These are phyloP conservation scores for Anoura caudifer DNA, from an alignment of 2,113 vertebrate species.

Conservation along the genomic window DNA sequence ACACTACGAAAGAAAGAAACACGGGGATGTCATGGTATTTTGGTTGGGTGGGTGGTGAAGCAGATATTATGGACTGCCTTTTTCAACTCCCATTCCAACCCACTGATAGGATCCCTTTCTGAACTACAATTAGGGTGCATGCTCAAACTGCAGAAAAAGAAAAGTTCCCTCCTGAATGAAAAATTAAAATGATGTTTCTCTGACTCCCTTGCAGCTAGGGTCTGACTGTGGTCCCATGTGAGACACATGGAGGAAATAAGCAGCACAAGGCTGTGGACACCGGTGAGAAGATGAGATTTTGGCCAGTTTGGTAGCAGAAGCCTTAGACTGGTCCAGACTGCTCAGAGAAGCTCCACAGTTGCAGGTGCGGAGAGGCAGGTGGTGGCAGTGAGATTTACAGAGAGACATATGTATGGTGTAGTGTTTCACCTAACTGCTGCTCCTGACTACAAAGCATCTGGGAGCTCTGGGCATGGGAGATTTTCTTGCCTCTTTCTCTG, in stretches of 20 bases:
- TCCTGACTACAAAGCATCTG: not conserved
- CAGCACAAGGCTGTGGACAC: not conserved
- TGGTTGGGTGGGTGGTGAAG: not conserved
- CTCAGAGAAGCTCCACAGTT: not conserved
- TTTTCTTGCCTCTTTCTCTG: not conserved
- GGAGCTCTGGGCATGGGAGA: not conserved
- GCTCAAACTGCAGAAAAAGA: not conserved
- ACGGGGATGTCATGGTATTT: not conserved
- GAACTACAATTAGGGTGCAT: not conserved
- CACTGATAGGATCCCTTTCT: not conserved
- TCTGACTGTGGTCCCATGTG: rapidly evolving
- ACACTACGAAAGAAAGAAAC: not conserved
- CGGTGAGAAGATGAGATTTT: not conserved
- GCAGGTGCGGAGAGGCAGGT: not conserved
- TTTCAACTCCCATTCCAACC: not conserved
- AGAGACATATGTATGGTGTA: rapidly evolving
- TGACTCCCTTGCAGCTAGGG: not conserved
- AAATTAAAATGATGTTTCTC: not conserved
- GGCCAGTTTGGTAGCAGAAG: not conserved
- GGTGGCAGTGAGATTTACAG: too few relatives aligned
- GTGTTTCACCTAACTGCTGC: not conserved
- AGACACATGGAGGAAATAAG: not conserved
- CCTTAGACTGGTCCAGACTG: rapidly evolving
- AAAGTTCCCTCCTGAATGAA: not conserved
- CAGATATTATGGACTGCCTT: not conserved